Evolutionary conservation across 2,113 vertebrate genomes (phyloP).

Genomic region (Dryoscopus gambensis): DNA sequence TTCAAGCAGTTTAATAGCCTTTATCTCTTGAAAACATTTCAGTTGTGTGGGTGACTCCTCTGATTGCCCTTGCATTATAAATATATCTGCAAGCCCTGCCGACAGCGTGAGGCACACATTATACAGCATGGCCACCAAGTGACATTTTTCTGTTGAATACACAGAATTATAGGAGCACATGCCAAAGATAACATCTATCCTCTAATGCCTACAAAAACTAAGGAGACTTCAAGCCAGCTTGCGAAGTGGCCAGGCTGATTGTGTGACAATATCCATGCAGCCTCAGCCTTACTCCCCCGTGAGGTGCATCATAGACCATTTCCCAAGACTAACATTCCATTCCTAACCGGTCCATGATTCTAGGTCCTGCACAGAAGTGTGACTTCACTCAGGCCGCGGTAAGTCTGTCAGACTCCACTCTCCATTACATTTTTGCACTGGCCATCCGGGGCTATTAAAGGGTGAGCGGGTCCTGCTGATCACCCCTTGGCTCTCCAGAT

Average conservation of each 20-base stretch:
- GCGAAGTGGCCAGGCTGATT: not conserved
- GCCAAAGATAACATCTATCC: not conserved
- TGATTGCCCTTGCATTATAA: slow-evolving; percentile 30
- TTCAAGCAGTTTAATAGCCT: slow-evolving; percentile 46
- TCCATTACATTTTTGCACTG: not conserved
- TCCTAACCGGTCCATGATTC: not conserved
- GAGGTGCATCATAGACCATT: not conserved
- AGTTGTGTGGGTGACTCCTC: not conserved
- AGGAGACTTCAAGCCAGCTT: not conserved
- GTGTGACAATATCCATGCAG: not conserved
- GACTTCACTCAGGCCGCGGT: fast-evolving
- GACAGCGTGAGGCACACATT: not conserved
- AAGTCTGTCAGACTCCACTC: not conserved
- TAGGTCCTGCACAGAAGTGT: fast-evolving
- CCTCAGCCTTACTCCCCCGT: not conserved
- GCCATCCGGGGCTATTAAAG: not conserved
- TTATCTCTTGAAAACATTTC: slow-evolving; percentile 45
- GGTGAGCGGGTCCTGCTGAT: not conserved
- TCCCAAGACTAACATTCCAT: not conserved
- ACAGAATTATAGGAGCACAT: not conserved
- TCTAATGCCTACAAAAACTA: not conserved
- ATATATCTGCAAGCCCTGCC: not conserved
- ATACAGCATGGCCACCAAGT: not conserved
- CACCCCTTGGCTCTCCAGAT: not conserved
- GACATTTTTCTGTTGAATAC: not conserved